Evolutionary conservation across 2,113 vertebrate species (phyloP).

Genomic region (Sisor rabdophorus): DNA sequence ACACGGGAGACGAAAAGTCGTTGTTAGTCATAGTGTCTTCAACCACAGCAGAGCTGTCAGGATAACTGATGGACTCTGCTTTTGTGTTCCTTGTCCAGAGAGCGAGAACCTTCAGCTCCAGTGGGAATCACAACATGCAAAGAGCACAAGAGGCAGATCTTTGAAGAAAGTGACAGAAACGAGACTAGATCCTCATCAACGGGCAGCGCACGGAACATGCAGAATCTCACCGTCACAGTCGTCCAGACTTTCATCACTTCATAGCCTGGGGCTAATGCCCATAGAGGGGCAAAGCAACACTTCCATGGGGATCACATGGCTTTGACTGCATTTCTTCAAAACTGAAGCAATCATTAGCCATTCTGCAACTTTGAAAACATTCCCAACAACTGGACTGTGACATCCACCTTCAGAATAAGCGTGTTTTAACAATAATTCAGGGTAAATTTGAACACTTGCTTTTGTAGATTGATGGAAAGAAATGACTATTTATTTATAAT

Average conservation of each 20-base stretch:
- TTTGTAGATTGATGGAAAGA: no score
- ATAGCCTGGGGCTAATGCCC: background rate
- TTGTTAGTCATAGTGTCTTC: background rate
- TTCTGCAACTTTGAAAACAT: background rate
- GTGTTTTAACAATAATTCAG: no score
- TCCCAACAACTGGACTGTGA: background rate
- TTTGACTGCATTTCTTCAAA: background rate
- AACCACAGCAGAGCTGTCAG: slow-evolving; percentile 5
- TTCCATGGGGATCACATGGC: background rate
- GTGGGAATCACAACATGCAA: slow-evolving; percentile 11
- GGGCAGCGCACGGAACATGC: background rate
- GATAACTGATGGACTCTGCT: slow-evolving; percentile 27
- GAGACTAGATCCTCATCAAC: slow-evolving; percentile 4
- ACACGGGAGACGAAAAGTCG: slow-evolving; percentile 23
- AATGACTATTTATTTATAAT: no score
- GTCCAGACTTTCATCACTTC: slow-evolving; percentile 9
- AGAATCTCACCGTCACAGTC: background rate
- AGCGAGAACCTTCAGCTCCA: background rate
- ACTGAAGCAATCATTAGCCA: background rate
- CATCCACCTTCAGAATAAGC: background rate
- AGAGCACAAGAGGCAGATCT: slow-evolving; percentile 7
- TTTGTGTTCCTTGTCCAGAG: background rate
- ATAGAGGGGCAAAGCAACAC: background rate
- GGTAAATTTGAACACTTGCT: no score
- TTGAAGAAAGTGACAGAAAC: slow-evolving; percentile 11